phyloP scores from a whole-genome alignment of 2,797 vertebrate genomes.

The Gadopsis bispinosus region DNA sequence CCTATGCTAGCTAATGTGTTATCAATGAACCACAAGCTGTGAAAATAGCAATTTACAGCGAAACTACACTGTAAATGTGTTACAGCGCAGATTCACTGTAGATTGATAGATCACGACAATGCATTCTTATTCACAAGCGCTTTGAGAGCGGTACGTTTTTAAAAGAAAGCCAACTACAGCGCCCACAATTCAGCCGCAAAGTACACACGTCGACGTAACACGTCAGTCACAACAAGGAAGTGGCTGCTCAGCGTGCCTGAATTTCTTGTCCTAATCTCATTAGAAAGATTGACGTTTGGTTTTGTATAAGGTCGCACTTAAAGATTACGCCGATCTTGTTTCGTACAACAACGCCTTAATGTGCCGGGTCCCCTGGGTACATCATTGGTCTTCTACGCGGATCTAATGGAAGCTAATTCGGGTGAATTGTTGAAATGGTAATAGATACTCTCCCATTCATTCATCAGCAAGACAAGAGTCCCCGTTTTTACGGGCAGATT shows the following conservation, averaged over 20 bases:
- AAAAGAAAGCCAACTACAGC: constrained; percentile 67
- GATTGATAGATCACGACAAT: fast-evolving
- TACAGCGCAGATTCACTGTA: too few relatives aligned
- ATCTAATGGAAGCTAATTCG: constrained; percentile 7
- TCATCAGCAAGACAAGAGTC: too few relatives aligned
- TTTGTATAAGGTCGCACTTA: constrained; percentile 46
- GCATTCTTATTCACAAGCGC: not conserved
- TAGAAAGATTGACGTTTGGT: constrained; percentile 55
- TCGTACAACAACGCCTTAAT: not conserved
- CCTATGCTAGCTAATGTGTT: constrained; percentile 14
- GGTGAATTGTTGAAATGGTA: constrained; percentile 11
- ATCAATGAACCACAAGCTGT: not conserved
- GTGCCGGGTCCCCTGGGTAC: constrained; percentile 7
- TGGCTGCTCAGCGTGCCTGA: constrained; percentile 45
- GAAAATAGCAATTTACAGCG: not conserved
- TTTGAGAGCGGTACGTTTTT: not conserved
- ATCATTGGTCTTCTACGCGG: not conserved
- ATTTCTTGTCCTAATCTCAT: constrained; percentile 77
- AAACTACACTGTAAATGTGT: not conserved
- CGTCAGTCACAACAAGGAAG: constrained; percentile 82
- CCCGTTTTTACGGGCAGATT: constrained; percentile 4
- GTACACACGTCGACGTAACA: constrained; percentile 37
- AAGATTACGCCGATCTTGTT: constrained; percentile 56
- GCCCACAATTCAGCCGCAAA: constrained; percentile 68
- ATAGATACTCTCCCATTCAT: constrained; percentile 51